phyloP scores from a whole-genome alignment of 2,797 vertebrate genomes.

The Sparus aurata region DNA sequence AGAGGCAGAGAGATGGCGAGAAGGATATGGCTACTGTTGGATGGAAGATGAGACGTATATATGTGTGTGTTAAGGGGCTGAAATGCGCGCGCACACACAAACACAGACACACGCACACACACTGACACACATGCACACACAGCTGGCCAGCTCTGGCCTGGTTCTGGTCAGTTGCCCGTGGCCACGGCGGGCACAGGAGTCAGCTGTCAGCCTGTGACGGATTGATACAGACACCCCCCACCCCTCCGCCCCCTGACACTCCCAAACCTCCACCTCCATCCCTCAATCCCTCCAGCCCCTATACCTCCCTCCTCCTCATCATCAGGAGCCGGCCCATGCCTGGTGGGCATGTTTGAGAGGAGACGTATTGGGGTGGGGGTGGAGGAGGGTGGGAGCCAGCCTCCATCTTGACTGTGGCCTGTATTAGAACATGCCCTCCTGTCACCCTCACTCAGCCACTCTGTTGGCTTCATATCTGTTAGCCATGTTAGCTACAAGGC shows the following conservation, averaged over 20 bases:
- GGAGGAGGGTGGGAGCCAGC: constrained; percentile 31
- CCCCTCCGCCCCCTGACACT: constrained; percentile 46
- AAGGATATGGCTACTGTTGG: constrained; percentile 67
- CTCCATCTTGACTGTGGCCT: constrained; percentile 83
- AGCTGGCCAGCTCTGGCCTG: constrained; percentile 80
- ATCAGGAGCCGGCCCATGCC: constrained; percentile 83
- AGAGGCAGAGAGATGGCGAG: constrained; percentile 64
- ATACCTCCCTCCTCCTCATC: constrained; percentile 65
- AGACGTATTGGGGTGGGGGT: constrained; percentile 49
- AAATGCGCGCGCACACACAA: constrained; percentile 71
- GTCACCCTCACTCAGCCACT: constrained; percentile 69
- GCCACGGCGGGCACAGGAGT: constrained; percentile 88
- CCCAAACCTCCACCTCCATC: constrained; percentile 71
- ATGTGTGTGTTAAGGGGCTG: constrained; percentile 39
- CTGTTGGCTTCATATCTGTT: constrained; percentile 68
- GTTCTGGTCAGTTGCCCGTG: constrained; percentile 91
- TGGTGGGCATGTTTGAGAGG: constrained; percentile 90
- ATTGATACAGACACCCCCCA: constrained; percentile 92
- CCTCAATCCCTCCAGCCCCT: constrained; percentile 54
- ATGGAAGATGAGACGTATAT: constrained; percentile 61
- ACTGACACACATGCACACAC: constrained; percentile 54
- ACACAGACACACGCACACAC: constrained; percentile 58
- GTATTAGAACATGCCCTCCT: constrained; percentile 67
- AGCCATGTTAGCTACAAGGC: constrained; percentile 56
- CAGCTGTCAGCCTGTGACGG: constrained; percentile 94